Evolutionary conservation across 2,797 vertebrate species (phyloP).

Genomic region (Callimico goeldii): DNA sequence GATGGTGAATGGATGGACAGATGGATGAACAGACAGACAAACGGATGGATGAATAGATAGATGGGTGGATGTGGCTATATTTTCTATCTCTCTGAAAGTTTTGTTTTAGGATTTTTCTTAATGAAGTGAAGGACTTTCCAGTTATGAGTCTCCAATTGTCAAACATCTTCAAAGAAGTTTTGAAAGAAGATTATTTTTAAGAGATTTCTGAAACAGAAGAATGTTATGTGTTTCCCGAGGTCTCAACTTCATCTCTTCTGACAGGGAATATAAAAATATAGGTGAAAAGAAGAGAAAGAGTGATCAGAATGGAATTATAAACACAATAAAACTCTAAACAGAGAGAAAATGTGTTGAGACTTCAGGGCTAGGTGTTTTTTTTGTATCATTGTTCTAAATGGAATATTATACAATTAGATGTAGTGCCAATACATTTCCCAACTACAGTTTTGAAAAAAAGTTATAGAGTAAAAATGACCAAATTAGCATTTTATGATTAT

Average conservation of each 20-base stretch:
- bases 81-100: not conserved
- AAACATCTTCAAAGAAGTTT: not conserved
- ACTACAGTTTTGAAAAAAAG: constrained; percentile 49
- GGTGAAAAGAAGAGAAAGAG: not conserved
- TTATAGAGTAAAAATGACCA: constrained; percentile 46
- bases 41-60: not conserved
- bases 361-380: constrained; percentile 18
- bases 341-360: constrained; percentile 21
- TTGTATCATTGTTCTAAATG: not conserved
- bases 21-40: too few species aligned
- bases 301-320: not conserved
- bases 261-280: not conserved
- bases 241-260: not conserved
- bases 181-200: not conserved
- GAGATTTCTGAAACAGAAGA: not conserved
- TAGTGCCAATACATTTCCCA: not conserved
- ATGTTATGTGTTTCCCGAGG: constrained; percentile 17
- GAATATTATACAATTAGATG: constrained; percentile 33
- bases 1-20: rapidly evolving
- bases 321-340: constrained; percentile 5
- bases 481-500: constrained; percentile 75
- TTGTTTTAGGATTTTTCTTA: not conserved
- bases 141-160: not conserved
- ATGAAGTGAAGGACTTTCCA: not conserved
- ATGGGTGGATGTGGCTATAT: not conserved